These are phyloP conservation scores for Porites australiensis DNA, from an alignment of 64 coral and sea anemone genomes.

Conservation along the genomic window DNA sequence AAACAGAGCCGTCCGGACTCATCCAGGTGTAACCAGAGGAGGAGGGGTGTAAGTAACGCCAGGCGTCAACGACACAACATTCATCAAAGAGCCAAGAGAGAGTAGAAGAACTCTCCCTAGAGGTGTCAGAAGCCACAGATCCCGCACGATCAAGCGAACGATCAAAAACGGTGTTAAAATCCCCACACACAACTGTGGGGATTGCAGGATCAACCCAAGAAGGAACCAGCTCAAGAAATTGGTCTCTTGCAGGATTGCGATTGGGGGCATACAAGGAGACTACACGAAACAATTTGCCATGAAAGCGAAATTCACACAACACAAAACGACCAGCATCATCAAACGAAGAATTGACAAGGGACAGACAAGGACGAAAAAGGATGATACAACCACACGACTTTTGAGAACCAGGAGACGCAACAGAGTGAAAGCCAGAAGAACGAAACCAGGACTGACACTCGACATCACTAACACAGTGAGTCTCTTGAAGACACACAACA, in stretches of 20 bases:
- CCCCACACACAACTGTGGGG: conserved; percentile 48
- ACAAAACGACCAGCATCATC: no score
- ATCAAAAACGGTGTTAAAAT: conserved; percentile 70
- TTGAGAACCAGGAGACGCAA: conserved; percentile 1
- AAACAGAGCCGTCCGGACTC: conserved; percentile 1
- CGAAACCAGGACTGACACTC: conserved; percentile 30
- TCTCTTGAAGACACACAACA: conserved; percentile 52
- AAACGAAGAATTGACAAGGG: conserved; percentile 15
- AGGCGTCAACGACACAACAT: no score
- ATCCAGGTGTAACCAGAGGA: no score
- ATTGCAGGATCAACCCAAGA: background rate
- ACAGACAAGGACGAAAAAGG: background rate
- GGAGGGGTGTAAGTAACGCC: no score
- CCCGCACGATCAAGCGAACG: background rate
- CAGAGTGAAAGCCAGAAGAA: background rate
- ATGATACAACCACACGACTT: conserved; percentile 47
- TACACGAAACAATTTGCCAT: no score
- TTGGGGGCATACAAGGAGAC: no score
- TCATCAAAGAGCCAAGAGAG: no score
- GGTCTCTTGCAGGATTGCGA: no score
- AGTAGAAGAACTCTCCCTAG: background rate
- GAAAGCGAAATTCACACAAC: no score
- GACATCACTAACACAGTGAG: background rate
- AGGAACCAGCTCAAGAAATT: background rate
- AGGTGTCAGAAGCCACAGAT: background rate